Base-by-base conservation (phyloP, 2,888 invertebrate genomes). In the Physocephala rufipes region DNA sequence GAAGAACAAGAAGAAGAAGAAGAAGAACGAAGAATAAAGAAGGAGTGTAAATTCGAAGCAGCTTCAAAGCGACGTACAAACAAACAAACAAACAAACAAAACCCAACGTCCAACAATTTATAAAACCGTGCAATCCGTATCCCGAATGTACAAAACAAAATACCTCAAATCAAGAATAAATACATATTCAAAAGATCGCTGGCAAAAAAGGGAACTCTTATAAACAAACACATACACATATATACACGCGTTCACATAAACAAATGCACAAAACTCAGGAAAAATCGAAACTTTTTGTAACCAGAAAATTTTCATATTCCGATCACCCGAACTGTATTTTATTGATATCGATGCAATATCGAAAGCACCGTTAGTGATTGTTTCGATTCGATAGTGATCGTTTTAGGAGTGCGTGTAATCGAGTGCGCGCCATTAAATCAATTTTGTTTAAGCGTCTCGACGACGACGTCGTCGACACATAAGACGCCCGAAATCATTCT, bases 91-190 rank as follows among this genome's bases (percentile, higher is more conserved):
- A 73, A 45, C 59, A 70, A 59, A 51, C 65, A 72, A 64, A 71
- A 64, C 71, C 36, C 73, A 59, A 26, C 51, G 63, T 68, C 67
- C 59, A 65, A 69, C 58, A 36, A 36, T 36, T 58, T 58, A 7
- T 28, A 51, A 43, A 55, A 67, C 59, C 28, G 67, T 67, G 67
- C 67, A 67, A 66, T 71, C 73, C 71, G 71, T 28, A 71, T 63
- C 65, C 70, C 73, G 71, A 74, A 77, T 74, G 73, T 75, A 75
- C 74, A 77, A 78, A 76, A 73, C 68, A 67, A 71, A 74, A 74
- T 74, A 74, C 71, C 71, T 72, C 74, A 74, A 36, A 36, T 13
- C 62, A 62, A 66, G 30, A 70, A 65, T 58, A n/a, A 53, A 53
- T 53, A 53, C n/a, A 28, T 67, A 59, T 58, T 66, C 21, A 71